Evolutionary conservation across 1,140 invertebrate genomes (phyloP).

Genomic region (Trypoxylus dichotomus): DNA sequence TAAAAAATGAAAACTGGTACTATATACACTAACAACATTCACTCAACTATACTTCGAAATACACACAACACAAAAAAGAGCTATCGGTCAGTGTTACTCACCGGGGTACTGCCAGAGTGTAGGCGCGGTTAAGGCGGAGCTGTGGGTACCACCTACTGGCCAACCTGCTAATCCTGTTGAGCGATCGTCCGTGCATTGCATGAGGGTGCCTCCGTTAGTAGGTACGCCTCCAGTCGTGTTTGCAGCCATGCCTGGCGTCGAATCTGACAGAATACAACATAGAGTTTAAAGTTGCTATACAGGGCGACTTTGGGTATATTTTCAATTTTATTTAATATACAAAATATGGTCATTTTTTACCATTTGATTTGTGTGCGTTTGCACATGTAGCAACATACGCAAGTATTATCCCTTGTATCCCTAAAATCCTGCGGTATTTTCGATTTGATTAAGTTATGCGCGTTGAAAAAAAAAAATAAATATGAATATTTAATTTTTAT

Average conservation of each 20-base stretch:
- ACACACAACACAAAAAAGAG: conserved; percentile 23
- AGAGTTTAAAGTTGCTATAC: not conserved
- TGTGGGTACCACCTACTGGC: conserved; percentile 54
- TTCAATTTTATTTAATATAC: not conserved
- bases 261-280: conserved; percentile 41
- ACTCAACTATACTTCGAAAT: conserved; percentile 8
- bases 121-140: conserved; percentile 58
- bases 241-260: conserved; percentile 59
- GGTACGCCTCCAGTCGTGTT: conserved; percentile 54
- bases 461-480: no score
- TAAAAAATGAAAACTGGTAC: conserved; percentile 9
- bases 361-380: no score
- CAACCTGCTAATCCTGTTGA: conserved; percentile 55
- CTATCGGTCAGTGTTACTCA: conserved; percentile 53
- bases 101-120: conserved; percentile 76
- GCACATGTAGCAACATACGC: no score
- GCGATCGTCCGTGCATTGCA: conserved; percentile 58
- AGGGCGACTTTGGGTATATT: not conserved
- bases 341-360: no score
- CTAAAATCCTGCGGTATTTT: no score
- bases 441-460: no score
- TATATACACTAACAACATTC: conserved; percentile 22
- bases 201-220: conserved; percentile 54
- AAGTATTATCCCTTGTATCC: no score
- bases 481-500: no score